Base-by-base conservation (phyloP, 2,888 invertebrate species). In the Pteria penguin region DNA sequence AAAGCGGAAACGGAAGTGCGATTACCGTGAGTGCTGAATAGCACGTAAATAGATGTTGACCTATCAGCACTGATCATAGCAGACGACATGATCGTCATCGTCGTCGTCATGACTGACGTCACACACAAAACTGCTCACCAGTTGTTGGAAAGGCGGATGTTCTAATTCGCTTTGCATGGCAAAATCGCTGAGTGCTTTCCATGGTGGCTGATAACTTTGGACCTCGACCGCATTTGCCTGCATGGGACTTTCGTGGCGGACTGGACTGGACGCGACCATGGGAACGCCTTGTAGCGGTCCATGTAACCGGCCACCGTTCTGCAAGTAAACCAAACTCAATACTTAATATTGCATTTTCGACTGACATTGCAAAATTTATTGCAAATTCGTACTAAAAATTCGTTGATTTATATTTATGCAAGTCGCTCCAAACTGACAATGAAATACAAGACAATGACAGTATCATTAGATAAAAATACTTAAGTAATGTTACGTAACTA, bases 211-310 rank as follows among this genome's bases (percentile, higher is more conserved):
- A 94, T 98, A 99, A 83, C 97, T 97, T 87, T 95, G 95, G 36
- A 96, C 95, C 93, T 98, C 98, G 76, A 98, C 94, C 52, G 96
- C 96, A 89, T 96, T 90, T 18, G 87, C 86, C 80, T 90, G 90
- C 84, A 91, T 84, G 80, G 87, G 87, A 55, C 89, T 88, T 85
- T 92, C 93, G 85, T 94, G 93, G 11, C 93, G 92, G 1, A 93
- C 93, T 1, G 94, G 94, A 85, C 98, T 97, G 58, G 97, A 96
- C 60, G 99, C 99, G 79, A 99, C 97, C 96, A 99, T 96, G 26
- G 99, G 98, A 86, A 99, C 98, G 77, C 97, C 97, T 91, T 98
- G 97, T 96, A 96, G 87, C 96, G 98, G 94, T 92, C 97, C 97
- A 85, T 97, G 95, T 22, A 89, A 82, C 68, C 88, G 82, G 61